phyloP scores from a whole-genome alignment of 2,797 vertebrate genomes.

The Chaetodon trifasciatus region DNA sequence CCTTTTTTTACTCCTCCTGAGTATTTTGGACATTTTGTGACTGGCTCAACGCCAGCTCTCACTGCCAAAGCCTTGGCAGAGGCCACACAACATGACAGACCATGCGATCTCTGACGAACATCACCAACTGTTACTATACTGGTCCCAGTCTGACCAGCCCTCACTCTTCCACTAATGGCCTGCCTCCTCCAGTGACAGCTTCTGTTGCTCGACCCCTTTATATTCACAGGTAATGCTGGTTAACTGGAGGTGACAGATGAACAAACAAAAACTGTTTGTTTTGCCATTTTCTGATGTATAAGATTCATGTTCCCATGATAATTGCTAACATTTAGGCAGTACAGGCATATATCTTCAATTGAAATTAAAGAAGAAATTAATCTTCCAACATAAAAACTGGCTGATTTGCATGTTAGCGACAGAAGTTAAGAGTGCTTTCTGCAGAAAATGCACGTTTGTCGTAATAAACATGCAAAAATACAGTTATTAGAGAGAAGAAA shows the following conservation, averaged over 20 bases:
- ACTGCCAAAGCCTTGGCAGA: not conserved
- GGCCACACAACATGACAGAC: not conserved
- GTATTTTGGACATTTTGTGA: conserved; percentile 3
- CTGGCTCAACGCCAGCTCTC: conserved; percentile 5
- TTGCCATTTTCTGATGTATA: not conserved
- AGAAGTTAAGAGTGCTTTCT: not conserved
- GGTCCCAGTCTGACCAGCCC: conserved; percentile 10
- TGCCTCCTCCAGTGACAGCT: too few species aligned
- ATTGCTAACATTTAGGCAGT: not conserved
- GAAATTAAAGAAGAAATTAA: not conserved
- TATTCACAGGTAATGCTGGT: too few species aligned
- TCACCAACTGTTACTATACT: conserved; percentile 15
- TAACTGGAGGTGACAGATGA: too few species aligned
- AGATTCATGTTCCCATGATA: not conserved
- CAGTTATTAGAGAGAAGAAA: not conserved
- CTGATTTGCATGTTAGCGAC: not conserved
- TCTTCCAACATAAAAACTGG: too few species aligned
- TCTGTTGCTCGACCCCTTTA: too few species aligned
- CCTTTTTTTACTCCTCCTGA: not conserved
- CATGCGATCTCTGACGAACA: conserved; percentile 23
- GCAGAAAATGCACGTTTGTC: not conserved
- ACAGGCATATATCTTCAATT: not conserved
- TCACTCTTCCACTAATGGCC: not conserved
- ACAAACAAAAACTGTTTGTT: too few species aligned
- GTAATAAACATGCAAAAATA: not conserved